phyloP scores from a whole-genome alignment of 2,888 invertebrate genomes.

The Heliconius ismenius region DNA sequence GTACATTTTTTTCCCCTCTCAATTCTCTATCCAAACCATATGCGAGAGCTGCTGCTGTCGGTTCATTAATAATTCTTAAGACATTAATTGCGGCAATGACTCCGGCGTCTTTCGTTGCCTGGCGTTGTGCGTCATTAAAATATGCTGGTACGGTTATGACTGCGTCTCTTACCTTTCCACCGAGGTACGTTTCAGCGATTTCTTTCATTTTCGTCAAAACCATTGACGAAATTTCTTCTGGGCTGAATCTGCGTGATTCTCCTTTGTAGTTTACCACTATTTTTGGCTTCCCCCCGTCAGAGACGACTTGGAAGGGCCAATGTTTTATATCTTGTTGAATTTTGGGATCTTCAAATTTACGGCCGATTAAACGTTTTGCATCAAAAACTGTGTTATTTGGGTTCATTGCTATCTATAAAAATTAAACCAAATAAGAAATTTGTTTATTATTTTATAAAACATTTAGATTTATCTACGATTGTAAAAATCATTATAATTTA shows the following conservation, averaged over 20 bases:
- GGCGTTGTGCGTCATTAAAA: conserved; percentile 91
- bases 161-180: conserved; percentile 86
- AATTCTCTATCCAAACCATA: conserved; percentile 90
- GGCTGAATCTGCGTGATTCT: conserved; percentile 88
- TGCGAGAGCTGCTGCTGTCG: conserved; percentile 93
- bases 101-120: conserved; percentile 95
- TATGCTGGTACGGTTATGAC: conserved; percentile 93
- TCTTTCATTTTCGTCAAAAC: conserved; percentile 92
- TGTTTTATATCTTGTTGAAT: conserved; percentile 91
- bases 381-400: conserved; percentile 91
- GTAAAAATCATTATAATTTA: too few relatives aligned
- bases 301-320: conserved; percentile 90
- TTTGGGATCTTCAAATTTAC: conserved; percentile 88
- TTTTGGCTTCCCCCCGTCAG: conserved; percentile 87
- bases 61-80: conserved; percentile 94
- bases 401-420: conserved; percentile 86
- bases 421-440: neutral
- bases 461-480: too few relatives aligned
- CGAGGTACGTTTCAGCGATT: conserved; percentile 89
- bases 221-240: conserved; percentile 93
- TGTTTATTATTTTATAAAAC: neutral
- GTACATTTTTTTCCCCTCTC: conserved; percentile 87
- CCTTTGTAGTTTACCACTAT: conserved; percentile 88
- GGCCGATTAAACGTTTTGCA: conserved; percentile 91
- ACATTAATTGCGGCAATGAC: conserved; percentile 92